Percentiles rank a stretch among this genome's conserved stretches.
These are phyloP conservation scores for Lochmaea crataegi DNA, from an alignment of 2,888 invertebrate species.

Conservation along the genomic window DNA sequence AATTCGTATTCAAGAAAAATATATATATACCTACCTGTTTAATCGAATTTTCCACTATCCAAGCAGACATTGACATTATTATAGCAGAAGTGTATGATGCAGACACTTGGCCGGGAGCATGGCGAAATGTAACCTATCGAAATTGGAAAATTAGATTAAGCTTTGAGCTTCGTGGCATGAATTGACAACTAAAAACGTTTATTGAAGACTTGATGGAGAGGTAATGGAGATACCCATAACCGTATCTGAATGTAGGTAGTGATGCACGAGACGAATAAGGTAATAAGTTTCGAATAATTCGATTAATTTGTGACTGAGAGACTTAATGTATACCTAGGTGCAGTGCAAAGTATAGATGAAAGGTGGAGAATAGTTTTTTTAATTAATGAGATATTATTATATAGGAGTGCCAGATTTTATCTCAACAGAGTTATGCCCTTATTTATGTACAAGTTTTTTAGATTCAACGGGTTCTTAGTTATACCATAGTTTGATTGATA, in stretches of 20 bases:
- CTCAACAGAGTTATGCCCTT: too few species aligned
- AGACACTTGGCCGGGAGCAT: constrained; percentile 23
- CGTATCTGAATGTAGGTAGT: background rate
- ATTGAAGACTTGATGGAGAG: constrained; percentile 17
- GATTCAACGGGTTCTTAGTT: too few species aligned
- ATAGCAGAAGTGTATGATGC: constrained; percentile 19
- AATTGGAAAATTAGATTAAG: constrained; percentile 46
- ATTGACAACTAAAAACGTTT: constrained; percentile 34
- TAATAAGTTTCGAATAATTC: background rate
- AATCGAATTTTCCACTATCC: background rate
- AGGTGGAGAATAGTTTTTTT: background rate
- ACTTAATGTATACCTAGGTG: constrained; percentile 6
- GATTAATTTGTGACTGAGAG: background rate
- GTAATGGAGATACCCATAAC: constrained; percentile 21
- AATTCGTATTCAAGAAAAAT: background rate
- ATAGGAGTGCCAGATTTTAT: too few species aligned
- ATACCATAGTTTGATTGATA: too few species aligned
- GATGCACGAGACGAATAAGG: constrained; percentile 16
- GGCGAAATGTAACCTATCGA: constrained; percentile 42
- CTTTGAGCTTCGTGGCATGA: constrained; percentile 41
- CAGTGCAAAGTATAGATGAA: background rate
- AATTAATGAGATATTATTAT: background rate
- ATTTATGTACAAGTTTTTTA: too few species aligned
- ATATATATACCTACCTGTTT: background rate
- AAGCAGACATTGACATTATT: background rate